These are phyloP conservation scores for Eurystomus gularis DNA, from an alignment of 2,113 vertebrate genomes.

Conservation along the genomic window DNA sequence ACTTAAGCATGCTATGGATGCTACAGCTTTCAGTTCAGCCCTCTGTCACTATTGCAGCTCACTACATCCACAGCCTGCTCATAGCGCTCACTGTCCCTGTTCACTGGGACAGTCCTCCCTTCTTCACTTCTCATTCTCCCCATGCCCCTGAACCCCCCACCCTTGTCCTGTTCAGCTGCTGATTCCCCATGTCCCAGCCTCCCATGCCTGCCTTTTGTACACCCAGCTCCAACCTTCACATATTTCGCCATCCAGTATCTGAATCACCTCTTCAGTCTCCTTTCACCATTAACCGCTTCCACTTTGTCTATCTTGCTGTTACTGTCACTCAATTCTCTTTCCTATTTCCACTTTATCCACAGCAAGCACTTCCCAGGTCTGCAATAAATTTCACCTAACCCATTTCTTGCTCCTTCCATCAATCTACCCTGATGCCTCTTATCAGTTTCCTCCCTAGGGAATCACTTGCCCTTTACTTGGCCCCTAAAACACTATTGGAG, in stretches of 20 bases:
- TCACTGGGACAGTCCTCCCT: neutral
- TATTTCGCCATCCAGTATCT: neutral
- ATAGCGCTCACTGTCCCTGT: neutral
- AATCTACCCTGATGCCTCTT: constrained; percentile 23
- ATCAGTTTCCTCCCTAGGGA: constrained; percentile 30
- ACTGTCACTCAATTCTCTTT: constrained; percentile 19
- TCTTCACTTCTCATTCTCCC: neutral
- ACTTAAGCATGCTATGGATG: neutral
- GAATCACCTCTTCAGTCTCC: neutral
- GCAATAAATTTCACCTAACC: constrained; percentile 50
- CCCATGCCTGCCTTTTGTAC: neutral
- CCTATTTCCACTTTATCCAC: constrained; percentile 31
- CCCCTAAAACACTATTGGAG: constrained; percentile 40
- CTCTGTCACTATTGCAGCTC: neutral
- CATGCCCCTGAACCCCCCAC: neutral
- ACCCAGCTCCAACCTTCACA: neutral
- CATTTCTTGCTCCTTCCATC: constrained; percentile 31
- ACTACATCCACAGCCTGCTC: neutral
- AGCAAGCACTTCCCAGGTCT: neutral
- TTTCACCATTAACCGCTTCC: neutral
- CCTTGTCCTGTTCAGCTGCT: neutral
- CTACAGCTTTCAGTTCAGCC: neutral
- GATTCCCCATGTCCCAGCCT: neutral
- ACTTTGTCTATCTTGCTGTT: neutral
- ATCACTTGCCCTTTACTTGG: constrained; percentile 59